These are phyloP conservation scores for Lamellibrachia satsuma DNA, from an alignment of 2,888 invertebrate genomes.

Conservation along the genomic window DNA sequence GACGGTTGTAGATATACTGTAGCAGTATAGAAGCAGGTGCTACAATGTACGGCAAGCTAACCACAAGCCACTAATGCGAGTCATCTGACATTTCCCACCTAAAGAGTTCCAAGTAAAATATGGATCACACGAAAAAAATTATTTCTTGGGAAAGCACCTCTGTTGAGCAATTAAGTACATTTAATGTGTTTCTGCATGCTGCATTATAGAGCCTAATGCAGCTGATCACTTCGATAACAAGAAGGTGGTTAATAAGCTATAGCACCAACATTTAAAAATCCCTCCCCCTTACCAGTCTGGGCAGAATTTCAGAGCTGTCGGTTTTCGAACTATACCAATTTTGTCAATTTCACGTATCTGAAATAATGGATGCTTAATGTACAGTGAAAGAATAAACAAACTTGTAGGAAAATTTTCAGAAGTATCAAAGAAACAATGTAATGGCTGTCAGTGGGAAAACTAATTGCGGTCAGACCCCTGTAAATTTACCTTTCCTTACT, in stretches of 20 bases:
- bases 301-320: neutral
- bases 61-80: neutral
- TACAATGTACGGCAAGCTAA: neutral
- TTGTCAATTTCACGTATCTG: neutral
- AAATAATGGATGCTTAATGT: neutral
- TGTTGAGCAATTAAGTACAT: neutral
- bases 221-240: neutral
- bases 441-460: neutral
- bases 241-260: neutral
- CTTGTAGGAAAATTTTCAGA: too few species aligned
- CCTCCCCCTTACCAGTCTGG: too few species aligned
- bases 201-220: neutral
- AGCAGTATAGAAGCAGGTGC: neutral
- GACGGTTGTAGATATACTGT: neutral
- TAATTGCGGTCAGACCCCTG: neutral
- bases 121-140: neutral
- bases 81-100: neutral
- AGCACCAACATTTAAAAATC: neutral
- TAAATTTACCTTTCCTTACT: neutral
- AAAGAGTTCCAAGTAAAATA: neutral
- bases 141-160: neutral
- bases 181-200: neutral
- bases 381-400: too few species aligned
- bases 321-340: neutral
- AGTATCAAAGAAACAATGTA: neutral